Evolutionary conservation across 2,797 vertebrate genomes (phyloP).

Genomic region (Craterocephalus amniculus): DNA sequence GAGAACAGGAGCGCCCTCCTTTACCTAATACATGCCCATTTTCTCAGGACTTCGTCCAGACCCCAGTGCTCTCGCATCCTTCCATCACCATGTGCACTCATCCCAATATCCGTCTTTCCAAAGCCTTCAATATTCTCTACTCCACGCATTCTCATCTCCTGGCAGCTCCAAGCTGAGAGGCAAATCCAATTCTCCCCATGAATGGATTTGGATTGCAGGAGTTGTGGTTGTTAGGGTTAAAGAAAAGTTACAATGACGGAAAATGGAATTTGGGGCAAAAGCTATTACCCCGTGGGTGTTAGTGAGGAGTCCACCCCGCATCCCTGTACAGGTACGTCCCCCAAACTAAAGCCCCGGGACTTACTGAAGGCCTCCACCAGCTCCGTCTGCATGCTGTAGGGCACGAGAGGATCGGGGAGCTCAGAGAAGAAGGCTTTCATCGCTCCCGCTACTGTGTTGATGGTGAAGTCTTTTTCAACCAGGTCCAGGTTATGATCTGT

Average conservation of each 20-base stretch:
- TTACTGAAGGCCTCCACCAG: slow-evolving; percentile 96
- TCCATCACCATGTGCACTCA: slow-evolving; percentile 49
- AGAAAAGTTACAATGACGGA: slow-evolving; percentile 62
- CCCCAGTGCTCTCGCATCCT: slow-evolving; percentile 28
- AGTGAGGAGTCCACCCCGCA: slow-evolving; percentile 9
- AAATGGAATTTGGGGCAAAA: slow-evolving; percentile 55
- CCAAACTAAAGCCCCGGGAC: slow-evolving; percentile 55
- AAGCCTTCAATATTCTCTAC: slow-evolving; percentile 44
- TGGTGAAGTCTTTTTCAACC: slow-evolving; percentile 93
- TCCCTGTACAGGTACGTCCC: background rate
- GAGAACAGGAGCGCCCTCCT: slow-evolving; percentile 31
- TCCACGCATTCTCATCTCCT: slow-evolving; percentile 24
- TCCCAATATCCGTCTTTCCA: slow-evolving; percentile 26
- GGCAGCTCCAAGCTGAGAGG: slow-evolving; percentile 30
- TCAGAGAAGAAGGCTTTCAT: slow-evolving; percentile 98
- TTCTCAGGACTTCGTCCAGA: slow-evolving; percentile 56
- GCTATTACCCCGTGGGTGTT: slow-evolving; percentile 42
- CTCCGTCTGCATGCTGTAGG: slow-evolving; percentile 91
- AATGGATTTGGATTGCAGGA: slow-evolving; percentile 68
- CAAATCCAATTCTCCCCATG: slow-evolving; percentile 73
- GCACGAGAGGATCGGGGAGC: slow-evolving; percentile 92
- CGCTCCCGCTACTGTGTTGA: slow-evolving; percentile 93
- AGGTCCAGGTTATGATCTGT: slow-evolving; percentile 89
- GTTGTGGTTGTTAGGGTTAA: slow-evolving; percentile 67
- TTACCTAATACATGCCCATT: slow-evolving; percentile 56